These are phyloP conservation scores for Papilio xuthus DNA, from an alignment of 1,140 invertebrate species.

Conservation along the genomic window DNA sequence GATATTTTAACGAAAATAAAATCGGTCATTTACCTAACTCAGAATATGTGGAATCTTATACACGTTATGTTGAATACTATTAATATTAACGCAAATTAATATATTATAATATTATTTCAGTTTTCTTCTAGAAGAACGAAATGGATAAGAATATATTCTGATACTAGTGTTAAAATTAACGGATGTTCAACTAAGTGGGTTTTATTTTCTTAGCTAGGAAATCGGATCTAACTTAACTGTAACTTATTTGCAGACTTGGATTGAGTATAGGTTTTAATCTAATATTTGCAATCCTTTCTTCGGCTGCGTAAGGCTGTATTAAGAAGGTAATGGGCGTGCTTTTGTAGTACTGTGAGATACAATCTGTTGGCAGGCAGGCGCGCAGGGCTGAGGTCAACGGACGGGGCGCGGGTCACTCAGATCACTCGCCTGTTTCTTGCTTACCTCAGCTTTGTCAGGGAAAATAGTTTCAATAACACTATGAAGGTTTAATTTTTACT, in stretches of 20 bases:
- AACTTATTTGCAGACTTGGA: not conserved
- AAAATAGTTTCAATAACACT: conserved; percentile 2
- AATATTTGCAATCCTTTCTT: not conserved
- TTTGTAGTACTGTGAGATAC: conserved; percentile 12
- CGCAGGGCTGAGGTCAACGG: conserved; percentile 56
- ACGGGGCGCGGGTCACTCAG: conserved; percentile 47
- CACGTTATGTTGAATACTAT: not conserved
- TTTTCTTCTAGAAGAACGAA: not conserved
- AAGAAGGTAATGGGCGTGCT: not conserved
- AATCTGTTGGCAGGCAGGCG: not conserved
- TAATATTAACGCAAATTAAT: too few relatives aligned
- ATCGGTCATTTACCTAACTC: not conserved
- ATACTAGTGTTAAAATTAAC: not conserved
- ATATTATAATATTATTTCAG: not conserved
- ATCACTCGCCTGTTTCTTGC: conserved; percentile 33
- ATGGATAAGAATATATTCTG: not conserved
- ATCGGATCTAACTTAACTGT: not conserved
- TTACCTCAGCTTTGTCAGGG: not conserved
- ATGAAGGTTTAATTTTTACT: too few relatives aligned
- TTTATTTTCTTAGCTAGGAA: not conserved
- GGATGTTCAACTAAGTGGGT: not conserved
- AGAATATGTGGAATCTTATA: not conserved
- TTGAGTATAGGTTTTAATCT: not conserved
- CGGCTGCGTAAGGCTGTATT: not conserved
- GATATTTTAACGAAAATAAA: conserved; percentile 1